These are phyloP conservation scores for Plebejus argus DNA, from an alignment of 2,888 invertebrate genomes.

Conservation along the genomic window DNA sequence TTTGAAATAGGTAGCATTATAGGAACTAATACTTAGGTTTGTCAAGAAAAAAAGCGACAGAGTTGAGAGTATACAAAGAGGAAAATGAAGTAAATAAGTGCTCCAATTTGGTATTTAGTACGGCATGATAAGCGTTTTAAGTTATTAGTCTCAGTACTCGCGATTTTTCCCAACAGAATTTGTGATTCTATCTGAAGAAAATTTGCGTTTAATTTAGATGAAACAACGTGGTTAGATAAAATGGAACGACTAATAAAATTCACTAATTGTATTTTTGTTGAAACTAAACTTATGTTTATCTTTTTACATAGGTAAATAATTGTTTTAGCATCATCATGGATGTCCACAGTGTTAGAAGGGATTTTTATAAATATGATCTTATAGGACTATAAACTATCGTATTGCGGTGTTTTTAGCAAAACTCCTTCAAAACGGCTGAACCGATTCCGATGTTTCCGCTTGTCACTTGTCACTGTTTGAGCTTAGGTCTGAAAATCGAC, in stretches of 20 bases:
- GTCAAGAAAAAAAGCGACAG: not conserved
- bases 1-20: too few relatives aligned
- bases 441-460: too few relatives aligned
- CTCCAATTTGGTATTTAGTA: conserved; percentile 10
- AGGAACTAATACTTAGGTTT: too few relatives aligned
- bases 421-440: too few relatives aligned
- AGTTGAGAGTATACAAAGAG: not conserved
- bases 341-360: not conserved
- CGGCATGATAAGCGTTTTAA: not conserved
- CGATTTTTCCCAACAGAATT: conserved; percentile 18
- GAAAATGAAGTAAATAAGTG: not conserved
- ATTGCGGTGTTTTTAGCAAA: too few relatives aligned
- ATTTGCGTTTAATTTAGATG: conserved; percentile 27
- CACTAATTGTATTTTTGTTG: not conserved
- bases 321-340: not conserved
- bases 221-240: conserved; percentile 8
- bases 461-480: too few relatives aligned
- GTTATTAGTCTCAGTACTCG: conserved; percentile 14
- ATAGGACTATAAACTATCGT: too few relatives aligned
- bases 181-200: conserved; percentile 22
- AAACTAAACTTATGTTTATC: not conserved
- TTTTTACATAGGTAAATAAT: too few relatives aligned
- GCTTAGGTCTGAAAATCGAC: too few relatives aligned
- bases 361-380: too few relatives aligned
- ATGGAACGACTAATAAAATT: conserved; percentile 21